These are phyloP conservation scores for Tarsius wallacei DNA, from an alignment of 2,797 vertebrate genomes.

Conservation along the genomic window DNA sequence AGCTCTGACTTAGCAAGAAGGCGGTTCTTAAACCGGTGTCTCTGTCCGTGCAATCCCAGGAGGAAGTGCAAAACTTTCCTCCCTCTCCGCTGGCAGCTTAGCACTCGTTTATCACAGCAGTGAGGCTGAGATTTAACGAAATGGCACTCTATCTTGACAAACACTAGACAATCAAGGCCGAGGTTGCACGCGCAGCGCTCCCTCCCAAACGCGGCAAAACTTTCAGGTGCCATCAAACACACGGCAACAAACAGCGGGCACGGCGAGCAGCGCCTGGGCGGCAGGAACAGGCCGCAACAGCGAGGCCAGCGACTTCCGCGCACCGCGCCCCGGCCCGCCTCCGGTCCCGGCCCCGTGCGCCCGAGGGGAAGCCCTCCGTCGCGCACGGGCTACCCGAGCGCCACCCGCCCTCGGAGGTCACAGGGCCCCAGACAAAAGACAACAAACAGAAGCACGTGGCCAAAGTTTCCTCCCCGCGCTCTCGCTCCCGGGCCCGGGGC, in stretches of 20 bases:
- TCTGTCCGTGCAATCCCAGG: neutral
- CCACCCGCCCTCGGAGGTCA: conserved; percentile 35
- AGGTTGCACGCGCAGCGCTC: neutral
- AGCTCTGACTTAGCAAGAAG: neutral
- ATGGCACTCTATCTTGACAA: neutral
- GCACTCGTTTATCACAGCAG: neutral
- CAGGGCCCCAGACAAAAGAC: conserved; percentile 57
- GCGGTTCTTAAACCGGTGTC: neutral
- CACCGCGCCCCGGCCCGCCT: too few species aligned
- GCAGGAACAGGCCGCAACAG: too few species aligned
- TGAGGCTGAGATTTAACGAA: neutral
- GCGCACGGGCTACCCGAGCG: neutral
- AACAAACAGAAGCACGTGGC: conserved; percentile 86
- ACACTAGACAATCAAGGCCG: neutral
- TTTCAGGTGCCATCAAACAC: neutral
- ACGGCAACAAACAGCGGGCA: neutral
- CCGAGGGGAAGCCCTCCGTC: neutral
- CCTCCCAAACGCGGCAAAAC: neutral
- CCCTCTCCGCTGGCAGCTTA: neutral
- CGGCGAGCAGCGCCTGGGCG: too few species aligned
- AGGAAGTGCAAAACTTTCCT: neutral
- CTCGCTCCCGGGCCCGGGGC: neutral
- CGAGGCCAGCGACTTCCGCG: too few species aligned
- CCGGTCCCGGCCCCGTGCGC: too few species aligned
- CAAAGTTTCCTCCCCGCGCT: conserved; percentile 72